phyloP scores from a whole-genome alignment of 2,113 vertebrate species.

The Larimichthys crocea region DNA sequence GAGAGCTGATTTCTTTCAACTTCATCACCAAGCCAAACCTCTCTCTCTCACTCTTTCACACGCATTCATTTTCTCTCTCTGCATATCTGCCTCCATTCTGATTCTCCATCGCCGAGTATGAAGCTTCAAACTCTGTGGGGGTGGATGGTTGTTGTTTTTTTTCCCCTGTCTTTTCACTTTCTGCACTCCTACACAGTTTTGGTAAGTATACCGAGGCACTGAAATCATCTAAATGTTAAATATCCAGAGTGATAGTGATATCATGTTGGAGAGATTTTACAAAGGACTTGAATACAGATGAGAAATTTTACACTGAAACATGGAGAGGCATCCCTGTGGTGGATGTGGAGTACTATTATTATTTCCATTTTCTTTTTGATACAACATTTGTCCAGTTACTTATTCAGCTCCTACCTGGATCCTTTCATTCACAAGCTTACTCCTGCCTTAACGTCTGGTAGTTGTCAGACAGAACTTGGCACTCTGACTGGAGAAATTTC shows the following conservation, averaged over 20 bases:
- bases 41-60: neutral
- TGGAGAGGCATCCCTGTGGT: neutral
- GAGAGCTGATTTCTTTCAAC: slow-evolving; percentile 54
- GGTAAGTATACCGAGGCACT: slow-evolving; percentile 61
- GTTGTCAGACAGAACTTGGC: slow-evolving; percentile 42
- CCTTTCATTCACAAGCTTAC: slow-evolving; percentile 28
- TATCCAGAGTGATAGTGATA: slow-evolving; percentile 55
- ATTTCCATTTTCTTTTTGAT: neutral
- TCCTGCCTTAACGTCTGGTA: slow-evolving; percentile 32
- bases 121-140: slow-evolving; percentile 68
- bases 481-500: slow-evolving; percentile 34
- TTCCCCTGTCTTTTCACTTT: slow-evolving; percentile 62
- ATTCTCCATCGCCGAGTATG: slow-evolving; percentile 43
- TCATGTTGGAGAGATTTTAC: slow-evolving; percentile 37
- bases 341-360: neutral
- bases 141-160: slow-evolving; percentile 58
- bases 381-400: neutral
- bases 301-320: slow-evolving; percentile 14
- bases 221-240: slow-evolving; percentile 64
- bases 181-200: slow-evolving; percentile 73
- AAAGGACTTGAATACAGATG: slow-evolving; percentile 35
- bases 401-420: slow-evolving; percentile 15
- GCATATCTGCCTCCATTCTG: slow-evolving; percentile 30
- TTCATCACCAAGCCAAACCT: slow-evolving; percentile 26
- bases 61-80: neutral